These are phyloP conservation scores for Argynnis bischoffii DNA, from an alignment of 2,888 invertebrate genomes.

Conservation along the genomic window DNA sequence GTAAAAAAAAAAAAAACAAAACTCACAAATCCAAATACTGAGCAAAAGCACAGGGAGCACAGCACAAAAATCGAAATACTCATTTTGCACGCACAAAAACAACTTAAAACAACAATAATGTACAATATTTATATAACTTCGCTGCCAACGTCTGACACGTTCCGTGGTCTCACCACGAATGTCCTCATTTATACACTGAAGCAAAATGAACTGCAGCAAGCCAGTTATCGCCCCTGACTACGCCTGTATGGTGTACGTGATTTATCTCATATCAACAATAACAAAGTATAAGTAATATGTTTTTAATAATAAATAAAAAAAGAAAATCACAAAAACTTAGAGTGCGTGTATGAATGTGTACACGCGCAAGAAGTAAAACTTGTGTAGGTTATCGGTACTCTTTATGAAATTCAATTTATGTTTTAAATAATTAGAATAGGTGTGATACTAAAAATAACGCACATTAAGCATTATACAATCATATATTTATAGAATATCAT, in stretches of 20 bases:
- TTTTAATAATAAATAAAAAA: no score
- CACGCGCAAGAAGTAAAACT: no score
- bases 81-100: slow-evolving; percentile 5
- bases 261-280: not conserved
- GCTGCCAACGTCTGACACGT: slow-evolving; percentile 4
- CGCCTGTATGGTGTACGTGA: slow-evolving; percentile 7
- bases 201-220: not conserved
- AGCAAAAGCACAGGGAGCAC: slow-evolving; percentile 5
- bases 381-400: no score
- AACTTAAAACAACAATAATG: not conserved
- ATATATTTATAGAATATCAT: no score
- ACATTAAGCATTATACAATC: no score
- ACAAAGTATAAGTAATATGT: not conserved
- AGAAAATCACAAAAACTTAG: no score
- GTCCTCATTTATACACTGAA: not conserved
- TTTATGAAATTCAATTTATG: no score
- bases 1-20: not conserved
- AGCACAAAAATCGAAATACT: not conserved
- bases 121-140: not conserved
- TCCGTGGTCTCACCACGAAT: slow-evolving; percentile 7
- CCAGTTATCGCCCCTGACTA: not conserved
- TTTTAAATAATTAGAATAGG: no score
- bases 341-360: no score
- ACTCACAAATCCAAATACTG: slow-evolving; percentile 15
- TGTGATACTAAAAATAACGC: no score